A percentile compares a stretch with the other conserved stretches of the same genome.
phyloP scores from a whole-genome alignment of 2,888 invertebrate species.

The Drosophila ezoana region DNA sequence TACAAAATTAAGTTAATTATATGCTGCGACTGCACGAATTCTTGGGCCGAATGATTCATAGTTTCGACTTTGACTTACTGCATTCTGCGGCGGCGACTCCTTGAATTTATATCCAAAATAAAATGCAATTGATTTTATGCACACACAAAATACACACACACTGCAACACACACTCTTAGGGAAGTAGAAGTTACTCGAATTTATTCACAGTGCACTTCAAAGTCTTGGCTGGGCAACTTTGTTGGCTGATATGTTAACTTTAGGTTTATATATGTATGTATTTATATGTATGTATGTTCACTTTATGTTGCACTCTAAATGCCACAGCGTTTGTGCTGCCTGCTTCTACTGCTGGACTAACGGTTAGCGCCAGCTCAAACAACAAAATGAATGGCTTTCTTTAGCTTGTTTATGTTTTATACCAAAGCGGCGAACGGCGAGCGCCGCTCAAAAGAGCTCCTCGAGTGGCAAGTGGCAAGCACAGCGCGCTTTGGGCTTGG shows the following conservation, averaged over 20 bases:
- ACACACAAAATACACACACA: slow-evolving; percentile 2
- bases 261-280: background rate
- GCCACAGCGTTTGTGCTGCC: slow-evolving; percentile 49
- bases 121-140: slow-evolving; percentile 6
- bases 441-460: slow-evolving; percentile 39
- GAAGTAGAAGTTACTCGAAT: slow-evolving; percentile 4
- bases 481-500: slow-evolving; percentile 27
- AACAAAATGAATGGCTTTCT: slow-evolving; percentile 84
- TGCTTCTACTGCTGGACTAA: slow-evolving; percentile 59
- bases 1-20: slow-evolving; percentile 70
- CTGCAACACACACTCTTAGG: slow-evolving; percentile 8
- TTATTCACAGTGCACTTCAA: slow-evolving; percentile 26
- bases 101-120: slow-evolving; percentile 21
- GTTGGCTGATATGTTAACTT: background rate
- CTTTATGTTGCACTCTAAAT: slow-evolving; percentile 57
- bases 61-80: slow-evolving; percentile 61
- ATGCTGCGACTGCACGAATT: slow-evolving; percentile 37
- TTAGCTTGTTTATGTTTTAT: slow-evolving; percentile 83
- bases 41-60: slow-evolving; percentile 58
- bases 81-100: slow-evolving; percentile 56
- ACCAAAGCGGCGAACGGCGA: slow-evolving; percentile 59
- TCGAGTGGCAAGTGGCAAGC: slow-evolving; percentile 48
- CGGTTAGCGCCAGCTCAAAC: slow-evolving; percentile 79
- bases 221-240: slow-evolving; percentile 13
- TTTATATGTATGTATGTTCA: slow-evolving; percentile 9